Evolutionary conservation across 2,888 invertebrate species (phyloP), one percentile per base, ranked within the genome.

Genomic region (Macrophya annulata): DNA sequence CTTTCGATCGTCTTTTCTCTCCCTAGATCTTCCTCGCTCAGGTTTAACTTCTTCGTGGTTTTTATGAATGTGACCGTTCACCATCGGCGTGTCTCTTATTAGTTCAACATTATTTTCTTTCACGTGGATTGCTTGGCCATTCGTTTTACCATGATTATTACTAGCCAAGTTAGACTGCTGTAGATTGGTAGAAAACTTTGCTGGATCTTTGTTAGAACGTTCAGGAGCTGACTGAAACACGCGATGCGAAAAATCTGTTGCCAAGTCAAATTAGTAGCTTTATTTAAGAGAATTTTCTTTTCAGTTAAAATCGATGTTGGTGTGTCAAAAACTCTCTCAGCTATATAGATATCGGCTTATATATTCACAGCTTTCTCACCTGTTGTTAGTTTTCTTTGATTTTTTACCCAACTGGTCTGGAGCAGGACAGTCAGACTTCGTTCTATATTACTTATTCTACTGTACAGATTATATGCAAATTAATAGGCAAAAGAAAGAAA

Each of bases 181-280:
- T 84, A 86, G 68, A 65, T 84, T 84, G 71, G 65, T 88, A 84
- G 90, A 88, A 83, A 89, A 87, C 86, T 92, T 92, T 17, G 88
- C 85, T n/a, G 85, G 45, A 37, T 92, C 92, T 85, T 92, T 92
- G 51, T 83, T 48, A 8, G 59, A 74, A 87, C 90, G 89, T 87
- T 93, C 93, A 5, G 93, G 92, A 48, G 91, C 92, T 4, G 91
- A 90, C 92, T 93, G 85, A 5, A 86, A 87, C 51, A 77, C 40
- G 37, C 25, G 45, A 71, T 68, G 45, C 25, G 43, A 40, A 62
- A n/a, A 43, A 62, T 81, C 81, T 81, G 62, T 59, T 81, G 81
- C 81, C 62, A 62, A 62, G 81, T 81, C 31, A 81, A 81, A 62
- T 81, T 81, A 81, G 40, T 40, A 62, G 81, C 17, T 25, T 21